These are phyloP conservation scores for Drosophila nigromelanica DNA, from an alignment of 1,140 invertebrate genomes.

Conservation along the genomic window DNA sequence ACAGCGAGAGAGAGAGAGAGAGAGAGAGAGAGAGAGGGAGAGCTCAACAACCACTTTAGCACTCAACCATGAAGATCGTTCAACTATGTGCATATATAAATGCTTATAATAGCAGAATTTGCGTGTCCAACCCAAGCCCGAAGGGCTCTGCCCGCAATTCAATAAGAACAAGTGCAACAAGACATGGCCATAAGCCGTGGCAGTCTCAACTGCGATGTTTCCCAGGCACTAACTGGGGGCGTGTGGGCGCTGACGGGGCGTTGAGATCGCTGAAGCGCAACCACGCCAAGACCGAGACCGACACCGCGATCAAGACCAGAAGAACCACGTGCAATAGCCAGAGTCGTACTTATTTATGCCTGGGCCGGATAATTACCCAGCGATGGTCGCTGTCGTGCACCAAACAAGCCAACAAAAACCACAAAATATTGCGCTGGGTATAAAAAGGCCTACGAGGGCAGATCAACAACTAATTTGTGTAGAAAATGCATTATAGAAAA, in stretches of 20 bases:
- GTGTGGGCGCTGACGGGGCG: conserved; percentile 60
- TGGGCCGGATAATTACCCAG: conserved; percentile 34
- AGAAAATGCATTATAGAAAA: not conserved
- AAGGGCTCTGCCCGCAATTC: conserved; percentile 43
- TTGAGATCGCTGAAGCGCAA: conserved; percentile 61
- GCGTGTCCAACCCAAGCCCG: conserved; percentile 57
- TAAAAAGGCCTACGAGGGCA: conserved; percentile 14
- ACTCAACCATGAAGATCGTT: conserved; percentile 73
- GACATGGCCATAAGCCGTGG: conserved; percentile 41
- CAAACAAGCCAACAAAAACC: conserved; percentile 10
- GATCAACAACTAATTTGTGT: not conserved
- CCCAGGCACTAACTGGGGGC: conserved; percentile 53
- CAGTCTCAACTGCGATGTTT: conserved; percentile 20
- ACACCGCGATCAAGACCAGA: conserved; percentile 44
- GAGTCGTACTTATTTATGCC: conserved; percentile 20
- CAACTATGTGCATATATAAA: conserved; percentile 57
- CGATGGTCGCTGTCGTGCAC: conserved; percentile 16
- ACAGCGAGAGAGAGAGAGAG: too few species aligned
- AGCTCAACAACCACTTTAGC: conserved; percentile 19
- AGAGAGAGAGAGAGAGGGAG: not conserved
- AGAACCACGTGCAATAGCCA: conserved; percentile 20
- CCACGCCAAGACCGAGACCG: conserved; percentile 59
- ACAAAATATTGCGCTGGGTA: conserved; percentile 1
- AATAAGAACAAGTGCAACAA: conserved; percentile 55
- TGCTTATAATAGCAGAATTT: conserved; percentile 58